A percentile compares a stretch with the other conserved stretches of the same genome.
Evolutionary conservation across 2,888 invertebrate genomes (phyloP).

Genomic region (Drosophila aldrichi): DNA sequence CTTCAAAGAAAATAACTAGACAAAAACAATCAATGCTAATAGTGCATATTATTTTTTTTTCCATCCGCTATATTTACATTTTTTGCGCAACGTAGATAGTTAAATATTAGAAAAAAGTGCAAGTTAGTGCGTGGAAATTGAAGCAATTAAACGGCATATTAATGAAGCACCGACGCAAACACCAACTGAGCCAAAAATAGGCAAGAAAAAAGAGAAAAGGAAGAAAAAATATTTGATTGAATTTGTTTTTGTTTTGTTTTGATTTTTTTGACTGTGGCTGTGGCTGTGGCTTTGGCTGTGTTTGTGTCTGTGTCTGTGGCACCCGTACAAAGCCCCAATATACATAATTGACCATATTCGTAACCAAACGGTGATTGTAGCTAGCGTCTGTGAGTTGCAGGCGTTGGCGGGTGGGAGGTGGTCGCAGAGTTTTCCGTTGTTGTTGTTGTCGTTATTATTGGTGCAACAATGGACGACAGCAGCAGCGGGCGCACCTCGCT

Average conservation of each 20-base stretch:
- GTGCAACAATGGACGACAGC: slow-evolving; percentile 66
- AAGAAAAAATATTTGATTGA: background rate
- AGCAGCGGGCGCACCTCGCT: slow-evolving; percentile 67
- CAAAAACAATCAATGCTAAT: slow-evolving; percentile 51
- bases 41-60: slow-evolving; percentile 36
- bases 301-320: background rate
- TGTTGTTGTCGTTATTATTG: background rate
- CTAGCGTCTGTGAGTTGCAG: slow-evolving; percentile 15
- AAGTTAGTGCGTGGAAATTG: slow-evolving; percentile 12
- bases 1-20: slow-evolving; percentile 15
- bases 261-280: slow-evolving; percentile 5
- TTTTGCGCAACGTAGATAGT: slow-evolving; percentile 29
- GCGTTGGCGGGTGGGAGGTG: slow-evolving; percentile 17
- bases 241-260: slow-evolving; percentile 18
- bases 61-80: slow-evolving; percentile 35
- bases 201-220: slow-evolving; percentile 13
- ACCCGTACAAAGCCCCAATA: slow-evolving; percentile 2
- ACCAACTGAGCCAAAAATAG: slow-evolving; percentile 42
- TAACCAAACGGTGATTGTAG: background rate
- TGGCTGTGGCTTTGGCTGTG: background rate
- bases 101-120: slow-evolving; percentile 6
- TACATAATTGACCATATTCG: background rate
- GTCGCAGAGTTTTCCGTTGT: slow-evolving; percentile 1
- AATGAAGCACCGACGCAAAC: slow-evolving; percentile 43
- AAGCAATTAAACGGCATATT: slow-evolving; percentile 31